Percentiles rank a stretch among this genome's conserved stretches.
Evolutionary conservation across 1,140 invertebrate genomes (phyloP).

Genomic region (Pseudomyrmex dendroicus): DNA sequence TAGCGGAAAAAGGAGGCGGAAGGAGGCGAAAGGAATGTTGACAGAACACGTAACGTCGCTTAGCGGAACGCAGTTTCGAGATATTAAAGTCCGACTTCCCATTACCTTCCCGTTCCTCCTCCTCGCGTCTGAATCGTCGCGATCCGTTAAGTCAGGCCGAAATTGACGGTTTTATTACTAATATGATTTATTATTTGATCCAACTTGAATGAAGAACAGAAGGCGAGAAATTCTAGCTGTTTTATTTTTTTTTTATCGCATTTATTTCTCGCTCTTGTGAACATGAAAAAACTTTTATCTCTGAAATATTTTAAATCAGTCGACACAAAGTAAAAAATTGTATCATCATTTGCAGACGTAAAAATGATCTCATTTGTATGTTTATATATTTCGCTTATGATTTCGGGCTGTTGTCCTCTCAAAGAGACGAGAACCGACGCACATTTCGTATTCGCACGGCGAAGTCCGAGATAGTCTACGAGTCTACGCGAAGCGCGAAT

Average conservation of each 20-base stretch:
- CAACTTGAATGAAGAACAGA: too few relatives aligned
- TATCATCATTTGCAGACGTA: conserved; percentile 2
- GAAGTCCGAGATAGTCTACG: conserved; percentile 20
- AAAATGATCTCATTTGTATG: not conserved
- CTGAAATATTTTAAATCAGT: too few relatives aligned
- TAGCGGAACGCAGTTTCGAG: conserved; percentile 23
- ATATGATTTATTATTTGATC: not conserved
- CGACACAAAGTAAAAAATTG: too few relatives aligned
- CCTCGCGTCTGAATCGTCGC: conserved; percentile 11
- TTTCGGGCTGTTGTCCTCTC: conserved; percentile 27
- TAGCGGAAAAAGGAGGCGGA: too few relatives aligned
- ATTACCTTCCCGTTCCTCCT: not conserved
- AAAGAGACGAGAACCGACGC: conserved; percentile 16
- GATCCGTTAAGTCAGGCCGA: not conserved
- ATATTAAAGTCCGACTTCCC: conserved; percentile 38
- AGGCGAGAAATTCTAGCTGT: too few relatives aligned
- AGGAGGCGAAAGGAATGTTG: not conserved
- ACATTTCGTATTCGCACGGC: conserved; percentile 54
- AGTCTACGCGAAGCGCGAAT: conserved; percentile 51
- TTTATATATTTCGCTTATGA: conserved; percentile 32
- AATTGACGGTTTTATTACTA: not conserved
- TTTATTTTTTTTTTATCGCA: too few relatives aligned
- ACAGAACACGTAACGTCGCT: conserved; percentile 25
- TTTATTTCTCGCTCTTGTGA: too few relatives aligned
- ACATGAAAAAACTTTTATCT: too few relatives aligned